These are phyloP conservation scores for Daboia siamensis DNA, from an alignment of 2,113 vertebrate genomes.

Conservation along the genomic window DNA sequence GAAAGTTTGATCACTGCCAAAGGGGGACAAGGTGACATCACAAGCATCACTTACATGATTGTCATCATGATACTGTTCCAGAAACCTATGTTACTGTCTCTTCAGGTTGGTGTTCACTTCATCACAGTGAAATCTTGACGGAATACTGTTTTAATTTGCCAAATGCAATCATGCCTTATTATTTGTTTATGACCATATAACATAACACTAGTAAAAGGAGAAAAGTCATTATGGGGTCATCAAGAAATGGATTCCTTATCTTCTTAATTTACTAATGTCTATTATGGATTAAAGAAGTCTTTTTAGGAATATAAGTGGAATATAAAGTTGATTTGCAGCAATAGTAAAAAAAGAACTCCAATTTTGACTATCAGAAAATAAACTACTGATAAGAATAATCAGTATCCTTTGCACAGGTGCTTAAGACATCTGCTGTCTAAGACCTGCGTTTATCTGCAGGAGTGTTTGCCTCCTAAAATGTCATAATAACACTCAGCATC, in stretches of 20 bases:
- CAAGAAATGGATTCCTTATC: neutral
- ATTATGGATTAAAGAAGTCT: neutral
- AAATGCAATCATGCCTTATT: neutral
- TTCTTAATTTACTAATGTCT: neutral
- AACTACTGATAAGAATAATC: neutral
- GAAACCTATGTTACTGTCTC: neutral
- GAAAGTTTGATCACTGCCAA: neutral
- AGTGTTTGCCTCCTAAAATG: too few species aligned
- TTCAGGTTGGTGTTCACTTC: neutral
- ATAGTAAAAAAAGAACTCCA: neutral
- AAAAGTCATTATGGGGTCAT: neutral
- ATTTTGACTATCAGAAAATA: neutral
- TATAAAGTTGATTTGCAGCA: neutral
- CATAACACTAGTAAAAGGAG: neutral
- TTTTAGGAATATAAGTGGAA: neutral
- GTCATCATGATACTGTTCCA: neutral
- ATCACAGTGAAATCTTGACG: neutral
- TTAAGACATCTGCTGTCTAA: neutral
- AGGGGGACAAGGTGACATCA: neutral
- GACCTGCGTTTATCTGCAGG: accelerated
- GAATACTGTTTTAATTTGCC: neutral
- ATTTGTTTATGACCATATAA: neutral
- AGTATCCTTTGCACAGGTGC: neutral
- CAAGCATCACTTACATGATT: neutral
- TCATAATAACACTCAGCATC: accelerated